Base-by-base conservation (phyloP, 1,140 invertebrate species). In the Drosophila tristis region DNA sequence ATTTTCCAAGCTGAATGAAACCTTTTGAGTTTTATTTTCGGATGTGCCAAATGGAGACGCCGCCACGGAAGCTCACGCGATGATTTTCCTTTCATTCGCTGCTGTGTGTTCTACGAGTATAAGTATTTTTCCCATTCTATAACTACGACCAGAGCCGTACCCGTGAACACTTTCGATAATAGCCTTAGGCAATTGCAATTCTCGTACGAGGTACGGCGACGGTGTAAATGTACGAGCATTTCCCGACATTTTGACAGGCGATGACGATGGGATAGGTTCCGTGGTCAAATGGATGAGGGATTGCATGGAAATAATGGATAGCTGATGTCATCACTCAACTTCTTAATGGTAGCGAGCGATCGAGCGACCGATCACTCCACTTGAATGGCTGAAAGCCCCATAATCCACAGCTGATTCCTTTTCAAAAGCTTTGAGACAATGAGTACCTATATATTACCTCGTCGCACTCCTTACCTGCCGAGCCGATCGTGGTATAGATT, bases 51-150 rank as follows among this genome's bases (percentile, higher is more conserved):
- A 44, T 50, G 39, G 35, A 45, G 39, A 67, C n/a, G 23, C 44
- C 48, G 39, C 61, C 42, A 39, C 35, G 35, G 13, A 61, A 44
- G 51, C 55, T 63, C 78, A 60, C 81, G 79, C 81, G 81, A 76
- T 67, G 35, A 39, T 39, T 39, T 39, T 39, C 35, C 11, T 39
- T 39, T 39, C 35, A 73, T 59, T 57, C 15, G 42, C 47, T 64
- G 62, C 20, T n/a, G 15, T 43, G 66, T 26, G 49, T 58, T 70
- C 50, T 70, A 56, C 43, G 29, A 35, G 29, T 62, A 8, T 16
- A 16, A 16, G 16, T 20, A 9, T n/a, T 45, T 31, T 47, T 48
- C 35, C 55, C 29, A 50, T 70, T 44, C 25, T 64, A n/a, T 31
- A 42, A 43, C 66, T 64, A 70, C 66, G 35, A 70, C 53, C 51